Percentiles rank a stretch among this genome's conserved stretches.
Conservation (phyloP, 2,113 vertebrate genomes). For the Microtus oregoni region DNA sequence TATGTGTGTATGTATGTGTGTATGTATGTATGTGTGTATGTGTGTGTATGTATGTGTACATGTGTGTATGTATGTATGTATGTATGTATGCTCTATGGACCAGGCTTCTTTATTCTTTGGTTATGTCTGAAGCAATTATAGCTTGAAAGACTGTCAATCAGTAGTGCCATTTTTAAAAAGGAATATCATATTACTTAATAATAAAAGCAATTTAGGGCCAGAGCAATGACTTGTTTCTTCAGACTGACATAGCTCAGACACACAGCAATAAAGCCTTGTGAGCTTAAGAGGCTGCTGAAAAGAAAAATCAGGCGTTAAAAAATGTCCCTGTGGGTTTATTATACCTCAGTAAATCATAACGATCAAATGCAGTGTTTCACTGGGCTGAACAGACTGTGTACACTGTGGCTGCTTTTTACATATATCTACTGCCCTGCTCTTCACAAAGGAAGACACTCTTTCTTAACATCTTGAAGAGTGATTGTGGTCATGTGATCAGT, state of each 20-base stretch:
- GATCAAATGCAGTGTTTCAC: background rate
- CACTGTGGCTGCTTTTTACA: too few species aligned
- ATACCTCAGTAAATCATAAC: background rate
- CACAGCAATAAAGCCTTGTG: background rate
- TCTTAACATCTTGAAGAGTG: background rate
- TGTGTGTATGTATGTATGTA: too few species aligned
- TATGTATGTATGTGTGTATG: background rate
- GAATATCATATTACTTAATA: background rate
- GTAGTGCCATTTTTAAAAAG: background rate
- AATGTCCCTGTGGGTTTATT: background rate
- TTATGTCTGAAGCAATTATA: background rate
- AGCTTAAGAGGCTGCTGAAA: background rate
- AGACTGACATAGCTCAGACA: background rate
- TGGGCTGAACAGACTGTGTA: background rate
- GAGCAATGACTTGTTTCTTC: background rate
- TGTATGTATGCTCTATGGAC: too few species aligned
- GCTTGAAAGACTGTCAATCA: background rate
- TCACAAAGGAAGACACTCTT: background rate
- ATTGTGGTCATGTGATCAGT: background rate
- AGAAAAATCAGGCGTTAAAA: background rate
- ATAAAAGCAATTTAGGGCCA: background rate
- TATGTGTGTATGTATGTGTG: too few species aligned
- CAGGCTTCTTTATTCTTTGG: background rate
- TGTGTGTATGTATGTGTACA: rapidly evolving
- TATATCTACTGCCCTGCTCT: background rate